Percentiles rank a stretch among this genome's conserved stretches.
These are phyloP conservation scores for Meteorus colon DNA, from an alignment of 2,888 invertebrate genomes.

Conservation along the genomic window DNA sequence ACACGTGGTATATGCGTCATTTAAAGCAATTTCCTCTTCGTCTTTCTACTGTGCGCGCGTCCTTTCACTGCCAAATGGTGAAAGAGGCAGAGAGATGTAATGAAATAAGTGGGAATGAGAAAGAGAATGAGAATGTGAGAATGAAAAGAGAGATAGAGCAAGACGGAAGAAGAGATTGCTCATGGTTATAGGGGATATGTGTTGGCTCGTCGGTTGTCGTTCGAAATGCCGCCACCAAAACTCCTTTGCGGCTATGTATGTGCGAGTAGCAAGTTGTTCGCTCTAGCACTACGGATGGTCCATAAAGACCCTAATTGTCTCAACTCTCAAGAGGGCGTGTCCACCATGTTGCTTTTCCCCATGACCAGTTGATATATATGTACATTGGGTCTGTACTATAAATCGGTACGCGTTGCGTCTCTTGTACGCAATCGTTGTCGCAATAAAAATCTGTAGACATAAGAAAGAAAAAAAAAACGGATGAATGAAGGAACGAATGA, in stretches of 20 bases:
- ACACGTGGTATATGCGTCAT: conserved; percentile 50
- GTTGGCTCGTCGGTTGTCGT: conserved; percentile 39
- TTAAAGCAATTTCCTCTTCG: conserved; percentile 51
- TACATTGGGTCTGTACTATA: conserved; percentile 26
- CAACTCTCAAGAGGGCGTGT: conserved; percentile 43
- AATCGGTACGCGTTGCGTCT: background rate
- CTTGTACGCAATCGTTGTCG: background rate
- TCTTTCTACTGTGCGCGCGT: conserved; percentile 26
- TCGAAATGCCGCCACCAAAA: conserved; percentile 45
- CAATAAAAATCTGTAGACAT: background rate
- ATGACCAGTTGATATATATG: conserved; percentile 24
- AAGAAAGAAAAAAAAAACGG: background rate
- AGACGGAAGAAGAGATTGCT: conserved; percentile 5
- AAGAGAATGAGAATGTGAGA: conserved; percentile 4
- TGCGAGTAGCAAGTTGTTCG: conserved; percentile 33
- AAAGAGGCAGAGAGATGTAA: conserved; percentile 15
- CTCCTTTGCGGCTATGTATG: conserved; percentile 47
- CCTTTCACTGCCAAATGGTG: conserved; percentile 32
- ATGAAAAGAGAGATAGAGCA: too few species aligned
- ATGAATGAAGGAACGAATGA: background rate
- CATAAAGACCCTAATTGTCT: conserved; percentile 65
- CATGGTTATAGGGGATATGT: conserved; percentile 25
- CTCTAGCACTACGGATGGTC: conserved; percentile 49
- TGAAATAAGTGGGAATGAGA: conserved; percentile 20
- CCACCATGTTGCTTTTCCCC: conserved; percentile 15